Conservation (phyloP, 2,797 vertebrate genomes). For the Pseudotriccus pelzelni region DNA sequence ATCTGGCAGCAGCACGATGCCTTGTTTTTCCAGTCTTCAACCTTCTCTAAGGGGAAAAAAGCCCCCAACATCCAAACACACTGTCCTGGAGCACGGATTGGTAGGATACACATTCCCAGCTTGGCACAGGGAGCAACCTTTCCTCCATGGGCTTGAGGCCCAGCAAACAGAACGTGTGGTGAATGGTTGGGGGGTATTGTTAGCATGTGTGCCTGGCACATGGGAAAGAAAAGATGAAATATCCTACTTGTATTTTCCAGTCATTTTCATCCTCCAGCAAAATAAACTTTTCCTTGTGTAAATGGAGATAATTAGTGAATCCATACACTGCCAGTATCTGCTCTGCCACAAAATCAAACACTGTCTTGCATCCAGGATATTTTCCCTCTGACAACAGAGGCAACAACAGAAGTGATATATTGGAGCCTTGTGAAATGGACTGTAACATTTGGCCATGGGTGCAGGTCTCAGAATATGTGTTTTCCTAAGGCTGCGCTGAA, state of each 20-base stretch:
- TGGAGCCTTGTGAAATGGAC: not conserved
- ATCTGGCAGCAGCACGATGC: not conserved
- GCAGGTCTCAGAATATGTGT: not conserved
- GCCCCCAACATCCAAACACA: not conserved
- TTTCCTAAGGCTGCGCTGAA: not conserved
- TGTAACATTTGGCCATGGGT: not conserved
- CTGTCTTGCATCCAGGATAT: not conserved
- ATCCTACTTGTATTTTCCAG: not conserved
- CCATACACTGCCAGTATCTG: not conserved
- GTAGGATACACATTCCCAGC: not conserved
- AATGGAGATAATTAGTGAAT: not conserved
- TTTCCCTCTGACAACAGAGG: not conserved
- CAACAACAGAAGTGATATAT: slow-evolving; percentile 2
- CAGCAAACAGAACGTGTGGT: not conserved
- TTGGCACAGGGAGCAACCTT: not conserved
- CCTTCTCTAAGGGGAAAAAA: not conserved
- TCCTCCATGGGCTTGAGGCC: not conserved
- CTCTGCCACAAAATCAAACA: not conserved
- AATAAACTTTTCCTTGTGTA: not conserved
- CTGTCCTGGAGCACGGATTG: not conserved
- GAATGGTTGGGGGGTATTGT: not conserved
- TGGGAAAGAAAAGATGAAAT: not conserved
- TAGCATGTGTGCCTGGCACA: not conserved
- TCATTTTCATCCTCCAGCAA: not conserved
- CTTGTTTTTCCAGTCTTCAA: not conserved